Percentiles rank a stretch among this genome's conserved stretches.
Evolutionary conservation across 2,888 invertebrate genomes (phyloP).

Genomic region (Ryuthela nishihirai): DNA sequence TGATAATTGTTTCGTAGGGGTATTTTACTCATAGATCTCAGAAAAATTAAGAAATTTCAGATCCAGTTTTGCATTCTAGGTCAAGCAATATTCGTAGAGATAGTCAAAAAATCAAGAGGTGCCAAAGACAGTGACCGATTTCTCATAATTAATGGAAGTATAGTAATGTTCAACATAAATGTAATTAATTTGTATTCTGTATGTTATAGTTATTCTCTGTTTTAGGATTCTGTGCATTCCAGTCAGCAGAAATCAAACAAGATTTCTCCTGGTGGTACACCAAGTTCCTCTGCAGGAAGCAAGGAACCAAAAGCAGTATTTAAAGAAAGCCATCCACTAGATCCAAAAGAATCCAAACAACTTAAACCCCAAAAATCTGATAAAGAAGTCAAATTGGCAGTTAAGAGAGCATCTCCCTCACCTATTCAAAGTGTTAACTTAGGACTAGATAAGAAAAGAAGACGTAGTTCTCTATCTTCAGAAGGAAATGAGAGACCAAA

Average conservation of each 20-base stretch:
- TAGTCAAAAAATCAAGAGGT: too few relatives aligned
- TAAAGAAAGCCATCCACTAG: constrained; percentile 6
- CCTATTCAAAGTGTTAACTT: constrained; percentile 7
- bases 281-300: constrained; percentile 2
- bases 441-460: constrained; percentile 20
- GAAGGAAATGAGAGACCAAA: constrained; percentile 10
- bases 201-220: neutral
- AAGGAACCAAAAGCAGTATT: constrained; percentile 11
- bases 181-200: too few relatives aligned
- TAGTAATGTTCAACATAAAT: too few relatives aligned
- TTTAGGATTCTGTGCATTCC: constrained; percentile 17
- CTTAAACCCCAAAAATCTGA: constrained; percentile 8
- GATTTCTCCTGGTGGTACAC: constrained; percentile 2
- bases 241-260: constrained; percentile 30
- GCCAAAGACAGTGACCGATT: too few relatives aligned
- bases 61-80: too few relatives aligned
- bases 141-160: too few relatives aligned
- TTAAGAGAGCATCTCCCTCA: neutral
- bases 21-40: too few relatives aligned
- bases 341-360: constrained; percentile 7
- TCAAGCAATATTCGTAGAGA: too few relatives aligned
- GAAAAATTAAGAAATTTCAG: too few relatives aligned
- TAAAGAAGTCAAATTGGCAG: constrained; percentile 1
- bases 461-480: constrained; percentile 8
- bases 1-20: too few relatives aligned